phyloP scores from a whole-genome alignment of 92 coral and sea anemone genomes.

The Chrysogorgia sp. region DNA sequence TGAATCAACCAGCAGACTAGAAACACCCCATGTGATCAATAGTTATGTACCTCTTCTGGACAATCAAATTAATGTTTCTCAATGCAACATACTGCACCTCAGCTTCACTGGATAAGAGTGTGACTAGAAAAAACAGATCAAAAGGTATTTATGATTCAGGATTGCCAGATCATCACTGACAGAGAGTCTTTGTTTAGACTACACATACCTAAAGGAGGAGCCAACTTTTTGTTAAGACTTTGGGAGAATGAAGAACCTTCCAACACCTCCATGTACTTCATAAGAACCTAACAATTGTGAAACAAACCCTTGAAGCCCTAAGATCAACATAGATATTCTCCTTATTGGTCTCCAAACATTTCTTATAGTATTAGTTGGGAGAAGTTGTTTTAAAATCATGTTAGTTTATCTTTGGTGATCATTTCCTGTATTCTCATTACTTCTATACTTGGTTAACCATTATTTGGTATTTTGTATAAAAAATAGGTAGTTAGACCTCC shows the following conservation, averaged over 20 bases:
- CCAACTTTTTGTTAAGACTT: slow-evolving; percentile 80
- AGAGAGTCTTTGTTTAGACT: neutral
- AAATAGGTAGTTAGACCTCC: too few relatives aligned
- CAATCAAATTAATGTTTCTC: slow-evolving; percentile 97
- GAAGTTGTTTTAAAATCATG: too few relatives aligned
- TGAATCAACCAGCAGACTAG: too few relatives aligned
- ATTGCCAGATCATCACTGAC: neutral
- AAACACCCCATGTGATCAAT: too few relatives aligned
- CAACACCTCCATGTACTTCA: slow-evolving; percentile 99
- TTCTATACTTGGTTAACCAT: too few relatives aligned
- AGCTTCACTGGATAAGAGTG: slow-evolving; percentile 95
- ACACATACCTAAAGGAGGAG: slow-evolving; percentile 88
- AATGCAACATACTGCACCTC: slow-evolving; percentile 99
- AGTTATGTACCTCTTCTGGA: slow-evolving; percentile 81
- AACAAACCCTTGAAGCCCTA: neutral
- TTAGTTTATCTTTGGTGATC: too few relatives aligned
- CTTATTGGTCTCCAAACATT: too few relatives aligned
- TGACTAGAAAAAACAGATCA: slow-evolving; percentile 60
- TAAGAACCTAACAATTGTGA: slow-evolving; percentile 67
- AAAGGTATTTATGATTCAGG: neutral
- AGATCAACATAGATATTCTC: too few relatives aligned
- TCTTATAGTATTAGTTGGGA: too few relatives aligned
- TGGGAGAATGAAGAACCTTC: slow-evolving; percentile 84
- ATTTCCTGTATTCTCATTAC: too few relatives aligned
- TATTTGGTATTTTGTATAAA: too few relatives aligned